These are phyloP conservation scores for Gymnosoma rotundatum DNA, from an alignment of 2,888 invertebrate species.

Conservation along the genomic window DNA sequence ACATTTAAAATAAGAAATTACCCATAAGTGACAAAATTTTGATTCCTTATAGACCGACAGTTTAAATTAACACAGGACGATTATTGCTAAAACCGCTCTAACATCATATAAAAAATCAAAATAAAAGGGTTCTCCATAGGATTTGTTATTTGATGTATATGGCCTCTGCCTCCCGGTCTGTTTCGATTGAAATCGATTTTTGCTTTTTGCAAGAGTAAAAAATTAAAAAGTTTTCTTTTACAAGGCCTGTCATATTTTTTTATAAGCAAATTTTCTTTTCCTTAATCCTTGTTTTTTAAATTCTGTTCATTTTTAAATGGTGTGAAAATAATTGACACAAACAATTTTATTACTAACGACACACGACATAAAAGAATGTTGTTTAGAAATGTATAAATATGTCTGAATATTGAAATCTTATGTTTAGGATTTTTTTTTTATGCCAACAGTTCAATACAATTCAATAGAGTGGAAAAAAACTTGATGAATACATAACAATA, in stretches of 20 bases:
- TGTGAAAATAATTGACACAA: conserved; percentile 69
- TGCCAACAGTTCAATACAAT: conserved; percentile 64
- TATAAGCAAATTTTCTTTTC: conserved; percentile 13
- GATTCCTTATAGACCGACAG: no score
- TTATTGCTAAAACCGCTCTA: no score
- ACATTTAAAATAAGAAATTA: no score
- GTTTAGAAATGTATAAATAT: not conserved
- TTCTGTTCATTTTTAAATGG: conserved; percentile 51
- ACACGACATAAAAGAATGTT: not conserved
- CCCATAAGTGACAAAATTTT: no score
- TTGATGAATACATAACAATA: conserved; percentile 32
- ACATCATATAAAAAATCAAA: no score
- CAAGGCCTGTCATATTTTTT: conserved; percentile 21
- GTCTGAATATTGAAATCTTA: conserved; percentile 7
- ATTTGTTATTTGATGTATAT: no score
- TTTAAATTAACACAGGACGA: no score
- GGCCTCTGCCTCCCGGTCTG: no score
- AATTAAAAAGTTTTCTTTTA: not conserved
- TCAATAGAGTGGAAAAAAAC: conserved; percentile 65
- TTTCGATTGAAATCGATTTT: no score
- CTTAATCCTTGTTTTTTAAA: not conserved
- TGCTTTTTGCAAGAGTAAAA: not conserved
- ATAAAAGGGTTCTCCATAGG: no score
- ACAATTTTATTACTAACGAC: conserved; percentile 25
- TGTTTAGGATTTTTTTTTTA: conserved; percentile 24